Evolutionary conservation across 2,888 invertebrate genomes (phyloP).

Genomic region (Siphonodentalium dalli): DNA sequence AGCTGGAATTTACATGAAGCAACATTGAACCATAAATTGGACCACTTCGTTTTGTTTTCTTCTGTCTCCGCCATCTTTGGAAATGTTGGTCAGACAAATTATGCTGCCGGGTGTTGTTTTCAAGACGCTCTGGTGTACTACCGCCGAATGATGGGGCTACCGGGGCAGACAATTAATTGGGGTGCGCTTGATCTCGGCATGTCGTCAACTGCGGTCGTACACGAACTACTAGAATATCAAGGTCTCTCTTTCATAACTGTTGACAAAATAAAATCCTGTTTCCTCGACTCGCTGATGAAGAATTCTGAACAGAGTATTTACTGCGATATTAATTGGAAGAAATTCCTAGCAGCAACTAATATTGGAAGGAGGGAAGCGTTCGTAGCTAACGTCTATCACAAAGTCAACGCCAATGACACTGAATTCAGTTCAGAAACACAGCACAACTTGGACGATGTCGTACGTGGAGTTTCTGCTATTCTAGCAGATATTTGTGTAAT

Average conservation of each 20-base stretch:
- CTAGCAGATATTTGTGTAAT: too few relatives aligned
- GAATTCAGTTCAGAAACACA: too few relatives aligned
- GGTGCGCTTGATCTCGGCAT: constrained; percentile 37
- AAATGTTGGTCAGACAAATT: constrained; percentile 41
- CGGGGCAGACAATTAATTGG: constrained; percentile 45
- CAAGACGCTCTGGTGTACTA: constrained; percentile 35
- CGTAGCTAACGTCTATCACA: too few relatives aligned
- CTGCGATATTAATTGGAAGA: background rate
- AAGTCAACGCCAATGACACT: too few relatives aligned
- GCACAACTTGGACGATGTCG: too few relatives aligned
- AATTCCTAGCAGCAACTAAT: too few relatives aligned
- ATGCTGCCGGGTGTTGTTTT: constrained; percentile 42
- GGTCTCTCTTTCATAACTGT: constrained; percentile 15
- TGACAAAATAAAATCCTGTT: constrained; percentile 17
- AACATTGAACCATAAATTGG: constrained; percentile 26
- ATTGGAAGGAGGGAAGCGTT: too few relatives aligned
- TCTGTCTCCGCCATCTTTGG: constrained; percentile 38
- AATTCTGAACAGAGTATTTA: constrained; percentile 8
- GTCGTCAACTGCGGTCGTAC: constrained; percentile 8
- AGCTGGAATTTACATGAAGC: constrained; percentile 39
- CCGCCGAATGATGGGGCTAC: constrained; percentile 25
- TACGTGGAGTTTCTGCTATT: too few relatives aligned
- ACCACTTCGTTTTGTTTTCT: constrained; percentile 45
- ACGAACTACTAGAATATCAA: constrained; percentile 8
- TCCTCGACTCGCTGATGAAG: constrained; percentile 13